Evolutionary conservation across 2,888 invertebrate genomes (phyloP).

Genomic region (Amblyjoppa fuscipennis): DNA sequence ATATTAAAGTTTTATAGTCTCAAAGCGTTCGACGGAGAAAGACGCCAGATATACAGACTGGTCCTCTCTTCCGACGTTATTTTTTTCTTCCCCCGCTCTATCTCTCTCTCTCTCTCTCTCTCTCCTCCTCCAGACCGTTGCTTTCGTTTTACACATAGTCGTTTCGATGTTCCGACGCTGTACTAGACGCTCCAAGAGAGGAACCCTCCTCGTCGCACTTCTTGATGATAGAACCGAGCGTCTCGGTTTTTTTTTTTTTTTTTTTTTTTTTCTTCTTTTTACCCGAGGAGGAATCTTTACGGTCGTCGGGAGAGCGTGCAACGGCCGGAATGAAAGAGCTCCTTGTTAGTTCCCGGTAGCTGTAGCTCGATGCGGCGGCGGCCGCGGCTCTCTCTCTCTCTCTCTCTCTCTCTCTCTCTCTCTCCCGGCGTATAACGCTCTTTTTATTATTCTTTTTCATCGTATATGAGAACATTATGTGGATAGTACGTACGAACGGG

Average conservation of each 20-base stretch:
- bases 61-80: slow-evolving; percentile 15
- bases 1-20: slow-evolving; percentile 79
- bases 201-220: slow-evolving; percentile 45
- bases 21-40: slow-evolving; percentile 66
- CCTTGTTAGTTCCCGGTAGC: slow-evolving; percentile 77
- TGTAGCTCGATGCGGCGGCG: slow-evolving; percentile 22
- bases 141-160: slow-evolving; percentile 54
- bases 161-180: slow-evolving; percentile 37
- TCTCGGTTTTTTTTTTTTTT: slow-evolving; percentile 68
- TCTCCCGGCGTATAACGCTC: slow-evolving; percentile 55
- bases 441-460: slow-evolving; percentile 51
- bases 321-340: slow-evolving; percentile 80
- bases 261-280: slow-evolving; percentile 42
- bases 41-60: slow-evolving; percentile 50
- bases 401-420: slow-evolving; percentile 23
- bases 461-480: slow-evolving; percentile 31
- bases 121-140: slow-evolving; percentile 40
- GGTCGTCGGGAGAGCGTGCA: slow-evolving; percentile 73
- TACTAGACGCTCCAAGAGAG: slow-evolving; percentile 6
- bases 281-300: slow-evolving; percentile 74
- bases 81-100: neutral
- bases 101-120: neutral
- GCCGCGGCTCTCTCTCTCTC: slow-evolving; percentile 11
- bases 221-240: slow-evolving; percentile 42
- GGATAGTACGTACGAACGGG: slow-evolving; percentile 35